Conservation (phyloP, 2,797 vertebrate genomes). For the Zonotrichia albicollis region DNA sequence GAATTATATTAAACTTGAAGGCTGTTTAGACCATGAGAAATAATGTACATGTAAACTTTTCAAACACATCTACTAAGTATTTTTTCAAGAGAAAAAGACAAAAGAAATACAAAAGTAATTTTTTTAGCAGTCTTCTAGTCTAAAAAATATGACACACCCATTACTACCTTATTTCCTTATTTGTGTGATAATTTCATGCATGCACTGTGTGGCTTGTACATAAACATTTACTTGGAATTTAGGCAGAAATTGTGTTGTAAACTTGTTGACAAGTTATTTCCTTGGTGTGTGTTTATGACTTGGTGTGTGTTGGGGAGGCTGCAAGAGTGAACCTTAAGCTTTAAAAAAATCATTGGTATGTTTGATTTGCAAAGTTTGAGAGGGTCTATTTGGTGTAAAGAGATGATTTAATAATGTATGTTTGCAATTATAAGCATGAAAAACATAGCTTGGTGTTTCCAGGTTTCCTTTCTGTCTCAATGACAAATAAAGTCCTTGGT, state of each 20-base stretch:
- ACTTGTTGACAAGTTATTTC: background rate
- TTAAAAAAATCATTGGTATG: background rate
- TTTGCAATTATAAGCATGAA: background rate
- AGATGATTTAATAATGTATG: background rate
- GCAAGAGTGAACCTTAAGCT: background rate
- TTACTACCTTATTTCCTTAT: background rate
- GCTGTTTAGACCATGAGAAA: background rate
- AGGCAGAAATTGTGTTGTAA: background rate
- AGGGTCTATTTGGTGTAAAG: background rate
- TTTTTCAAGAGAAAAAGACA: background rate
- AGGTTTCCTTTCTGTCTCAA: background rate
- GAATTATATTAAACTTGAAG: background rate
- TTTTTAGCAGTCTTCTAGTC: background rate
- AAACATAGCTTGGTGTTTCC: background rate
- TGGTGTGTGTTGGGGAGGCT: background rate
- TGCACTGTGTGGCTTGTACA: background rate
- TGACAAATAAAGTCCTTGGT: background rate
- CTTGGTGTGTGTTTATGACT: background rate
- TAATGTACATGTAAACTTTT: background rate
- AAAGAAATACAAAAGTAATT: background rate
- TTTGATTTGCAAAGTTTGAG: background rate
- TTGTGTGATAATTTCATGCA: background rate
- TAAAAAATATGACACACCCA: background rate
- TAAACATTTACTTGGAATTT: background rate
- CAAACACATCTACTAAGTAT: background rate